phyloP scores from a whole-genome alignment of 2,888 invertebrate species.

The Spisula subtruncata region DNA sequence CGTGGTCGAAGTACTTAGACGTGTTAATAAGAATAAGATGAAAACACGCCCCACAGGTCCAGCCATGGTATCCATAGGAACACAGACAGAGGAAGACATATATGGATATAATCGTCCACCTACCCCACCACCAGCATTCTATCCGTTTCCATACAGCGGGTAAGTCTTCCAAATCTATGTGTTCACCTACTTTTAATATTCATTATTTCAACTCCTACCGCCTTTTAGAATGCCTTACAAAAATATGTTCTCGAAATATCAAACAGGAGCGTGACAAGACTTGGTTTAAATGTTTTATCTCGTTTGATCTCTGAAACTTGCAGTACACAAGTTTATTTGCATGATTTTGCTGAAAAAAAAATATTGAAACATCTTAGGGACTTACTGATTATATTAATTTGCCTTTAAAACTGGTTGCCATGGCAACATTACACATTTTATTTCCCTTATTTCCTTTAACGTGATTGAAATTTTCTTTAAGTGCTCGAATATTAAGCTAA shows the following conservation, averaged over 20 bases:
- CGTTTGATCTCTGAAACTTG: not conserved
- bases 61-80: conserved; percentile 86
- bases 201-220: not conserved
- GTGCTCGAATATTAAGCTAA: conserved; percentile 15
- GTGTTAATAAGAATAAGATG: conserved; percentile 83
- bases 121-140: conserved; percentile 82
- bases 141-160: conserved; percentile 81
- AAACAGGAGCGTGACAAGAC: not conserved
- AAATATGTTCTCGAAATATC: not conserved
- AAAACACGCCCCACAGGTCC: conserved; percentile 74
- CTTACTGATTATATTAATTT: conserved; percentile 22
- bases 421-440: conserved; percentile 12
- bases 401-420: conserved; percentile 22
- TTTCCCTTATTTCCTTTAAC: conserved; percentile 26
- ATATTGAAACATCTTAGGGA: conserved; percentile 3
- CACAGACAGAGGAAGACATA: conserved; percentile 87
- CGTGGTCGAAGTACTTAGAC: conserved; percentile 87
- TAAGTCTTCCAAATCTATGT: conserved; percentile 69
- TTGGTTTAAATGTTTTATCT: not conserved
- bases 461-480: conserved; percentile 19
- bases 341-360: not conserved
- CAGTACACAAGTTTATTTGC: not conserved
- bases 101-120: conserved; percentile 83
- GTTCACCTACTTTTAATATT: not conserved
- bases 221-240: not conserved